Percentiles rank a stretch among this genome's conserved stretches.
phyloP scores from a whole-genome alignment of 30 jellyfish, hydroid and myxozoan species.

The Aurelia aurita region DNA sequence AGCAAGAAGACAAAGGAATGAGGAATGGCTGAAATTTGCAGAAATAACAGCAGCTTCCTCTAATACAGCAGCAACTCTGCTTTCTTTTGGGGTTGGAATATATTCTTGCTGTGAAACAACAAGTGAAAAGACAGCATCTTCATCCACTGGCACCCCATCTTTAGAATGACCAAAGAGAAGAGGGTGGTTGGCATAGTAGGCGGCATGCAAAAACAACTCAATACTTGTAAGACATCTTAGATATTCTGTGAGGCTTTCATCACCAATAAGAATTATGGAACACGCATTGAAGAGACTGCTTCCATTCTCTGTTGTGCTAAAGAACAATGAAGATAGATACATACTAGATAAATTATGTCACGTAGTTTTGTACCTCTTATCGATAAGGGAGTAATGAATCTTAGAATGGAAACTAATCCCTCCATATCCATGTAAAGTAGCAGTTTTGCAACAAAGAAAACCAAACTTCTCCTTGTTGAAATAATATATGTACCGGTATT shows the following conservation, averaged over 20 bases:
- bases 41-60: constrained; percentile 15
- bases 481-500: no score
- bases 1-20: constrained; percentile 34
- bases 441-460: no score
- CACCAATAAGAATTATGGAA: no score
- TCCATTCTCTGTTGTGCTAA: no score
- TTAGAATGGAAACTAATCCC: no score
- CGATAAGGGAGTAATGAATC: no score
- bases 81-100: not conserved
- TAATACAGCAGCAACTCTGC: not conserved
- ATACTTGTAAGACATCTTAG: constrained; percentile 41
- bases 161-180: not conserved
- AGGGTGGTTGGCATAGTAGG: constrained; percentile 51
- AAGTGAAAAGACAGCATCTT: constrained; percentile 4
- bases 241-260: constrained; percentile 25
- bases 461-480: no score
- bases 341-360: no score
- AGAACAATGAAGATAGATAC: no score
- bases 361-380: no score
- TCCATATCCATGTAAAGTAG: no score
- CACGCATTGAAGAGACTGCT: no score
- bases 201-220: constrained; percentile 22
- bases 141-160: not conserved
- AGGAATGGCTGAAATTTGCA: constrained; percentile 10
- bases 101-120: constrained; percentile 5